These are phyloP conservation scores for Linyphia triangularis DNA, from an alignment of 2,888 invertebrate genomes.

Conservation along the genomic window DNA sequence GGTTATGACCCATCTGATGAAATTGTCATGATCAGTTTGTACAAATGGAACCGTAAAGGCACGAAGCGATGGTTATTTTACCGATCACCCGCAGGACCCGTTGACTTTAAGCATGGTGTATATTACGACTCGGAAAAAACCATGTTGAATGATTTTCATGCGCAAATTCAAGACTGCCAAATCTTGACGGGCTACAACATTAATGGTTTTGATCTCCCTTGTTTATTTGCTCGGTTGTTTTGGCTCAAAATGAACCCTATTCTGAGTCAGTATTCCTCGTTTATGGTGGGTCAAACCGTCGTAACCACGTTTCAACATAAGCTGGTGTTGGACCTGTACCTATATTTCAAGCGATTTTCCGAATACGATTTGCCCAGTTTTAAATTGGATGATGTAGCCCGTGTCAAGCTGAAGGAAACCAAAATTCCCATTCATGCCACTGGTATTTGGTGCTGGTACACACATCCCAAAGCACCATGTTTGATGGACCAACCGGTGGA, in stretches of 20 bases:
- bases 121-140: too few species aligned
- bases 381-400: constrained; percentile 39
- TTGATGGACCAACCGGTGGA: neutral
- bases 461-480: neutral
- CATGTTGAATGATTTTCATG: too few species aligned
- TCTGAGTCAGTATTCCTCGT: constrained; percentile 1
- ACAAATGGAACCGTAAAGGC: constrained; percentile 44
- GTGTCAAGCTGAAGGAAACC: neutral
- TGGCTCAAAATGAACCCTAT: neutral
- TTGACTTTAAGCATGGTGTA: too few species aligned
- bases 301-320: constrained; percentile 24
- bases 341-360: constrained; percentile 38
- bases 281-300: constrained; percentile 8
- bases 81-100: too few species aligned
- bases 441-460: constrained; percentile 46
- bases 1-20: constrained; percentile 14
- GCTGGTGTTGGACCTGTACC: constrained; percentile 38
- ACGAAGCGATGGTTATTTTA: too few species aligned
- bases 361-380: constrained; percentile 54
- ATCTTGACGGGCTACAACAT: constrained; percentile 51
- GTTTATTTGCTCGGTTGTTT: constrained; percentile 9
- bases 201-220: constrained; percentile 42
- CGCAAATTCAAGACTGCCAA: neutral
- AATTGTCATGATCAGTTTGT: constrained; percentile 48
- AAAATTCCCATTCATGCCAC: constrained; percentile 46